Evolutionary conservation across 1,140 invertebrate species (phyloP).

Genomic region (Drepana arcuata): DNA sequence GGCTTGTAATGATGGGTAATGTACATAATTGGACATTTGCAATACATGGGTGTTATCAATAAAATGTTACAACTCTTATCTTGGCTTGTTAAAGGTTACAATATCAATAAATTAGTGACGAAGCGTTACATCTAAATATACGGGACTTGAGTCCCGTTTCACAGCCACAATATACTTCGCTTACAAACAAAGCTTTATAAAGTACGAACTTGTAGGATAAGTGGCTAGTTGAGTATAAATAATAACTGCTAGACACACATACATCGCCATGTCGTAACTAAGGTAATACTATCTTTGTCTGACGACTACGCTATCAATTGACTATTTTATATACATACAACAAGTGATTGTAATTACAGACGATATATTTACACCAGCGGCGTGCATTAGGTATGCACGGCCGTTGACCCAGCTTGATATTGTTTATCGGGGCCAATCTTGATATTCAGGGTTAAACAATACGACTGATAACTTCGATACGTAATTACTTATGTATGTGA

Average conservation of each 20-base stretch:
- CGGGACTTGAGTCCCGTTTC: slow-evolving; percentile 47
- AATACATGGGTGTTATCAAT: no score
- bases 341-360: slow-evolving; percentile 14
- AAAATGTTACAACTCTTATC: neutral
- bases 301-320: slow-evolving; percentile 31
- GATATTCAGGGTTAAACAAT: no score
- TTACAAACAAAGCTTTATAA: slow-evolving; percentile 71
- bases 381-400: no score
- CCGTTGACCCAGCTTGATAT: no score
- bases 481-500: no score
- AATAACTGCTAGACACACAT: slow-evolving; percentile 34
- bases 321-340: slow-evolving; percentile 51
- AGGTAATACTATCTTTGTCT: slow-evolving; percentile 34
- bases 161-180: slow-evolving; percentile 74
- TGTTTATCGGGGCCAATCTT: no score
- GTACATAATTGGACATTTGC: no score
- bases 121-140: slow-evolving; percentile 60
- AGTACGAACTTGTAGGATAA: slow-evolving; percentile 45
- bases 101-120: slow-evolving; percentile 28
- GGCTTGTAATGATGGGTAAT: no score
- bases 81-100: neutral
- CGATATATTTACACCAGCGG: slow-evolving; percentile 18
- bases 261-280: slow-evolving; percentile 25
- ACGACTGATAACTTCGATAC: no score
- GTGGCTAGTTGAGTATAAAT: slow-evolving; percentile 32